Base-by-base conservation (phyloP, 2,113 vertebrate genomes). In the Tachycineta bicolor region DNA sequence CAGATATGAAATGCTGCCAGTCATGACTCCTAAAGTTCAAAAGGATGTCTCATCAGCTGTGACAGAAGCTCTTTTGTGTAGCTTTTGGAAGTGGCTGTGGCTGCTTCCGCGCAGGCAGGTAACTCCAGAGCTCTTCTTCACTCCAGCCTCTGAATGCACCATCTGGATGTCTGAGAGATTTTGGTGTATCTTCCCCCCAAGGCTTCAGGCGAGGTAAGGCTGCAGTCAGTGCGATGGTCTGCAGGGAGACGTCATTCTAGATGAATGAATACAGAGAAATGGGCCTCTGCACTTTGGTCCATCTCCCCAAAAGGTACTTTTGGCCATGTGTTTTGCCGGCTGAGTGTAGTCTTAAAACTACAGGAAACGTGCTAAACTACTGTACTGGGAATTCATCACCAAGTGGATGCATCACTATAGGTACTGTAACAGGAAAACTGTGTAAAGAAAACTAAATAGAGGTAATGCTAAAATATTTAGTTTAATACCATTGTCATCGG, bases 31-130 rank as follows among this genome's bases (percentile, higher is more conserved):
- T 96, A 84, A 56, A 89, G 97, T 97, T 98, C 98, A 98, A 98
- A 98, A 96, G 76, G 50, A 86, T 76, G 93, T 87, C 87, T 97
- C 96, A 79, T 62, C 77, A 74, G 79, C 53, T 43, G 60, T 47
- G 74, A 98, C 97, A 98, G 98, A 97, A 93, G 75, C 79, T 94
- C 58, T 24, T n/a, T 97, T 98, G 97, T 98, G 83, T 53, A 63
- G 77, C 69, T 49, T 64, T 93, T 93, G 89, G 84, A 92, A 49
- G 85, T 67, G 92, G 95, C 64, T 96, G 90, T 92, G 94, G 69
- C 52, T 67, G 93, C 93, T 98, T 94, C 96, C 5, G 4, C 6
- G 2, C 94, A 95, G 91, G 47, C 93, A 76, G 95, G 49, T 34
- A 91, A 41, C 52, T 71, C 46, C 2, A 9, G 83, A 96, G 83